Percentiles rank a stretch among this genome's conserved stretches.
These are phyloP conservation scores for Agrotis clavis DNA, from an alignment of 2,888 invertebrate species.

Conservation along the genomic window DNA sequence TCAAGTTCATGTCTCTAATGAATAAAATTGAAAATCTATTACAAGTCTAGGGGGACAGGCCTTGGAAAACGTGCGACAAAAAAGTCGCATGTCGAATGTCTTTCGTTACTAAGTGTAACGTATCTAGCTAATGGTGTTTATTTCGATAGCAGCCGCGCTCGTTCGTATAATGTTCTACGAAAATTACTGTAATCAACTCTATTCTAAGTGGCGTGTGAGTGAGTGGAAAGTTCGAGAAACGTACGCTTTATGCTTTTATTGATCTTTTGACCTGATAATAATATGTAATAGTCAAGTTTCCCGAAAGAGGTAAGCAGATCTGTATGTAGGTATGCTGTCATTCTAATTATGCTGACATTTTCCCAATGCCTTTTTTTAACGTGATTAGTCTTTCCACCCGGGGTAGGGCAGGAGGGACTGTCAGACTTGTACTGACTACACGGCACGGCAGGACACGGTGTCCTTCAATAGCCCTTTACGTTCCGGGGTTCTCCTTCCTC, in stretches of 20 bases:
- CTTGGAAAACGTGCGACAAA: conserved; percentile 2
- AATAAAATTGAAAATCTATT: too few species aligned
- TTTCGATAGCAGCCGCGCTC: conserved; percentile 60
- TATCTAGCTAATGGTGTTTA: conserved; percentile 66
- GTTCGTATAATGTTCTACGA: conserved; percentile 67
- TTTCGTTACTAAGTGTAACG: conserved; percentile 27
- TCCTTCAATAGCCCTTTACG: too few species aligned
- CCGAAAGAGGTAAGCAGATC: background rate
- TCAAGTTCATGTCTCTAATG: too few species aligned
- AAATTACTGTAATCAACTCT: conserved; percentile 71
- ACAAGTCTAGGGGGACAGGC: too few species aligned
- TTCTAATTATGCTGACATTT: too few species aligned
- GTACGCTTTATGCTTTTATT: conserved; percentile 2
- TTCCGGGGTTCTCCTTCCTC: too few species aligned
- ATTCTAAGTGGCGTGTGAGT: conserved; percentile 50
- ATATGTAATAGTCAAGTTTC: background rate
- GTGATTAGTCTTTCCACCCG: too few species aligned
- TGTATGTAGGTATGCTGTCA: too few species aligned
- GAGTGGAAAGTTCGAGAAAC: conserved; percentile 1
- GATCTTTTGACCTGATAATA: background rate
- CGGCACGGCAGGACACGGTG: too few species aligned
- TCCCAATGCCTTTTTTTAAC: too few species aligned
- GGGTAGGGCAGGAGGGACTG: too few species aligned
- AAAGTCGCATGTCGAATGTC: conserved; percentile 13
- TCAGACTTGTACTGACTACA: too few species aligned